Percentiles rank a stretch among this genome's conserved stretches.
These are phyloP conservation scores for Drosophila kohkoa DNA, from an alignment of 1,140 invertebrate genomes.

Conservation along the genomic window DNA sequence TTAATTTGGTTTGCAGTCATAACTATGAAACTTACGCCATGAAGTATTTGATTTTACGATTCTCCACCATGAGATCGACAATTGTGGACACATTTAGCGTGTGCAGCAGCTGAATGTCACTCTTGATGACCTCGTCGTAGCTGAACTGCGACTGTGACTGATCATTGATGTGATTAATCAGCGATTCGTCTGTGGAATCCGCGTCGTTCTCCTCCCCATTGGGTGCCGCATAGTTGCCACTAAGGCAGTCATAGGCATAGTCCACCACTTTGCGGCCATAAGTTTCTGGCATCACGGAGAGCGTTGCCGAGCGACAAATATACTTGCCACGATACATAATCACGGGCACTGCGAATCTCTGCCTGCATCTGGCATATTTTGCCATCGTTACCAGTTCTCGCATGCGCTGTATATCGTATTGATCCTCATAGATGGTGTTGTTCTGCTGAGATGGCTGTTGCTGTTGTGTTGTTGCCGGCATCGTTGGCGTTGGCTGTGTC, in stretches of 20 bases:
- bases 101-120: constrained; percentile 91
- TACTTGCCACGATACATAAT: constrained; percentile 92
- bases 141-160: constrained; percentile 71
- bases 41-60: constrained; percentile 94
- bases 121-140: constrained; percentile 88
- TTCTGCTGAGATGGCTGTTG: constrained; percentile 69
- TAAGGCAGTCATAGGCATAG: constrained; percentile 78
- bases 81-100: constrained; percentile 91
- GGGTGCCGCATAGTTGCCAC: constrained; percentile 64
- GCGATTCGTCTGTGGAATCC: constrained; percentile 81
- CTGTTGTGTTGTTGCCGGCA: constrained; percentile 18
- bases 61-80: constrained; percentile 95
- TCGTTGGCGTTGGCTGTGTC: constrained; percentile 18
- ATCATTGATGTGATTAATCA: constrained; percentile 75
- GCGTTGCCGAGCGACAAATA: constrained; percentile 89
- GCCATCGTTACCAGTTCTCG: constrained; percentile 88
- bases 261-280: constrained; percentile 87
- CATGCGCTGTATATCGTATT: constrained; percentile 87
- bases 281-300: constrained; percentile 91
- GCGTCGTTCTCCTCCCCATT: constrained; percentile 74
- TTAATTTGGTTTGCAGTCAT: too few species aligned
- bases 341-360: constrained; percentile 92
- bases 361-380: constrained; percentile 88
- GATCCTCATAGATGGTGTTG: constrained; percentile 88
- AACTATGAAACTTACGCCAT: constrained; percentile 88